Base-by-base conservation (phyloP, 1,140 invertebrate genomes). In the Neodiprion lecontei region DNA sequence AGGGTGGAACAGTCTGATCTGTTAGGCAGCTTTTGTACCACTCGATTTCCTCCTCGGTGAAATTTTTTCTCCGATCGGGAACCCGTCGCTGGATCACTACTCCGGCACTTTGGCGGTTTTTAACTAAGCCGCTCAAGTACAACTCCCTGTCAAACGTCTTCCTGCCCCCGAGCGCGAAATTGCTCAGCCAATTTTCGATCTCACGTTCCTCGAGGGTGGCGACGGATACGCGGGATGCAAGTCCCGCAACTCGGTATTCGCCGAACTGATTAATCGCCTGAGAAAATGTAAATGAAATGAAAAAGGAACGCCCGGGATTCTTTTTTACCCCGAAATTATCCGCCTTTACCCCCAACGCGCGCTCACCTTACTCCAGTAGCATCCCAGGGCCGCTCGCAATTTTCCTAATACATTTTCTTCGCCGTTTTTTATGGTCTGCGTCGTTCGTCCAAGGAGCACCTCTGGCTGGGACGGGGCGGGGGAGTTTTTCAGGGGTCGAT, bases 11-110 rank as follows among this genome's bases (percentile, higher is more conserved):
- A 67, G 77, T 78, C 17, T 74, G 70, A 14, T 81, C 75, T 50
- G 75, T 82, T 28, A 76, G 75, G 78, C 80, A 83, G 50, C 72
- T 74, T 73, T 79, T 78, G 76, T 82, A 82, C 78, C 80, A 81
- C 17, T 80, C 70, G 23, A 82, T 72, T 14, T 72, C 72, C n/a
- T 79, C 68, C 47, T 73, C 74, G 48, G 48, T 14, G 17, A 11
- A 11, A 69, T 69, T 69, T 69, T 23, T 17, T 14, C 40, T 69
- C 67, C 67, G 21, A 21, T 69, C 12, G 14, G 11, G 67, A 11
- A 69, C 40, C 67, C 7, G 17, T 69, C 67, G 11, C 40, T 11
- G 67, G 21, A 69, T 69, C 40, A 10, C 67, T 0, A 21, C 11
- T 23, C n/a, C 40, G 21, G 53, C 53, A 12, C 5, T 17, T 61